Evolutionary conservation across 2,888 invertebrate species (phyloP).

Genomic region (Tetheella fluctuosa): DNA sequence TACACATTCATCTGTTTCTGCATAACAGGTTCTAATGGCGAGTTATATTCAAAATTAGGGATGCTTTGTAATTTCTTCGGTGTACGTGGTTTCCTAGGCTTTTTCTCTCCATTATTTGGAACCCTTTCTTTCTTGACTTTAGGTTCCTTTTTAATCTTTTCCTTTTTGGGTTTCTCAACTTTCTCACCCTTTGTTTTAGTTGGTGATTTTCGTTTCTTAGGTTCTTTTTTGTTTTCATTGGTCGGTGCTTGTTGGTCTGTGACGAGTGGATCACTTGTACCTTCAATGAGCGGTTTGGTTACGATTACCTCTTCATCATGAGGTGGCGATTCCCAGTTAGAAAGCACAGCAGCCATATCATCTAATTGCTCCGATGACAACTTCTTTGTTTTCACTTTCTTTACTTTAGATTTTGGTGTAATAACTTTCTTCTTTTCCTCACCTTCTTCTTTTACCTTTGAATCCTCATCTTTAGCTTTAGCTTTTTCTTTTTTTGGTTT

Average conservation of each 20-base stretch:
- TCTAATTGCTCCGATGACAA: conserved; percentile 64
- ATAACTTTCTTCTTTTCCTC: conserved; percentile 40
- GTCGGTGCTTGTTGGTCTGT: conserved; percentile 13
- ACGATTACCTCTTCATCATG: conserved; percentile 51
- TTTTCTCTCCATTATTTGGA: conserved; percentile 55
- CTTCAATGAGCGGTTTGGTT: conserved; percentile 30
- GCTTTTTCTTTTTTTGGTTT: conserved; percentile 33
- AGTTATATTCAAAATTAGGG: conserved; percentile 56
- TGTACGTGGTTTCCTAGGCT: conserved; percentile 63
- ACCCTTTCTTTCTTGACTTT: conserved; percentile 45
- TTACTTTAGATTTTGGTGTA: conserved; percentile 27
- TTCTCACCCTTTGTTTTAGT: conserved; percentile 42
- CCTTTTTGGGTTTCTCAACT: conserved; percentile 54
- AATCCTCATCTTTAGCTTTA: conserved; percentile 27
- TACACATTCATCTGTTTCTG: conserved; percentile 41
- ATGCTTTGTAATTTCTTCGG: conserved; percentile 61
- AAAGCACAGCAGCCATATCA: conserved; percentile 62
- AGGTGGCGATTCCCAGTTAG: conserved; percentile 72
- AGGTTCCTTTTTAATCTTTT: conserved; percentile 50
- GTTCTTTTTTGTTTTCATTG: conserved; percentile 48
- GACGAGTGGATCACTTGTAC: conserved; percentile 24
- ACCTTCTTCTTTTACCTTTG: conserved; percentile 23
- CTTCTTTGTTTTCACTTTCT: conserved; percentile 64
- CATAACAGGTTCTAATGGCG: conserved; percentile 62
- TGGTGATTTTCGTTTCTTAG: conserved; percentile 61